Base-by-base conservation (phyloP, 2,113 vertebrate species). In the Hystrix cristata region DNA sequence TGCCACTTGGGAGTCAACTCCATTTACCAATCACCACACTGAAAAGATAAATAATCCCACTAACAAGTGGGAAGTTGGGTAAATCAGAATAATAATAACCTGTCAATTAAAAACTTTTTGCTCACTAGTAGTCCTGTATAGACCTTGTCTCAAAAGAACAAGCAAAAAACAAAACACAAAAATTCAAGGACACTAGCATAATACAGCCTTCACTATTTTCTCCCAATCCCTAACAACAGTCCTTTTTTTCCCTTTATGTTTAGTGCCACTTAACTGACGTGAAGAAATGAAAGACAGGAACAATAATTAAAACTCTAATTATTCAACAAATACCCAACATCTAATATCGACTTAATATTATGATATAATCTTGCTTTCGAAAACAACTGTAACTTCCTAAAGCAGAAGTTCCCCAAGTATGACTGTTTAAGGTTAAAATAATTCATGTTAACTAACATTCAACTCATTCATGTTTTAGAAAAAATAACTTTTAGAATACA, bases 1-100 rank as follows among this genome's bases (percentile, higher is more conserved):
- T 80, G 15, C 25, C 51, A 76, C 7, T 8, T 90, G 82, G 90
- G 62, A 91, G 43, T 97, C 86, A 97, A 74, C 78, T 92, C 53
- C 82, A 93, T 53, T 90, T 87, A 67, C 14, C 43, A 95, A 96
- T 27, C 71, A 90, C 82, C 94, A 91, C n/a, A 60, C 71, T 87
- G 46, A 88, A 97, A 96, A 67, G 59, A 69, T 21, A 91, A 88
- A 93, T 51, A 93, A 87, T 62, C 19, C 15, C 51, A 94, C 5
- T 51, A 89, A 80, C 29, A 90, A 71, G 3, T 82, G 51, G 59
- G 76, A 92, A 87, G 76, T 3, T 18, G 55, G n/a, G 27, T 51
- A 81, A 90, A 83, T 92, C 69, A 72, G 62, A 82, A 95, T 76
- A 69, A 87, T 19, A 81, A 67, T 74, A 87, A 74, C 2, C 10